phyloP scores from a whole-genome alignment of 2,888 invertebrate genomes.

The Himalopsyche japonica region DNA sequence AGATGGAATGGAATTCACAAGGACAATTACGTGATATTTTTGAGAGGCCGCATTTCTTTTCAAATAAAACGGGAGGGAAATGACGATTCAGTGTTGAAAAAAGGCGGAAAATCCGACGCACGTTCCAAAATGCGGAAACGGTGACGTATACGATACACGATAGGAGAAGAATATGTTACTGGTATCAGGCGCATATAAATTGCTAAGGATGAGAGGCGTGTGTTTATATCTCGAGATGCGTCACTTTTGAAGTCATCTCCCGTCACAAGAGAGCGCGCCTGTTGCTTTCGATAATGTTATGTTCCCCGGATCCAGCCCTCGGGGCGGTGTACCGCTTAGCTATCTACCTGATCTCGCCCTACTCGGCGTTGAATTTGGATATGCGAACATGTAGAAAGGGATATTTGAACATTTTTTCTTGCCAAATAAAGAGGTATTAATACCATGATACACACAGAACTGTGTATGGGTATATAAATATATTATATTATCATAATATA shows the following conservation, averaged over 20 bases:
- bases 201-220: not conserved
- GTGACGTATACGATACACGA: not conserved
- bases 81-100: not conserved
- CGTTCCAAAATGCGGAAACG: not conserved
- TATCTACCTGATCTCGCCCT: not conserved
- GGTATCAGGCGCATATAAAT: not conserved
- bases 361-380: not conserved
- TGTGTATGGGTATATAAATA: no score
- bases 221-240: not conserved
- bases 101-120: not conserved
- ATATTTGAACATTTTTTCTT: not conserved
- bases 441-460: no score
- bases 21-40: not conserved
- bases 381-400: not conserved
- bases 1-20: not conserved
- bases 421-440: no score
- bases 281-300: not conserved
- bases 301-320: not conserved
- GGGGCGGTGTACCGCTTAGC: not conserved
- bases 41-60: not conserved
- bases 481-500: no score
- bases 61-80: not conserved
- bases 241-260: not conserved
- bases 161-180: not conserved
- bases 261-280: not conserved